phyloP scores from a whole-genome alignment of 2,113 vertebrate species.

The Myodes glareolus region DNA sequence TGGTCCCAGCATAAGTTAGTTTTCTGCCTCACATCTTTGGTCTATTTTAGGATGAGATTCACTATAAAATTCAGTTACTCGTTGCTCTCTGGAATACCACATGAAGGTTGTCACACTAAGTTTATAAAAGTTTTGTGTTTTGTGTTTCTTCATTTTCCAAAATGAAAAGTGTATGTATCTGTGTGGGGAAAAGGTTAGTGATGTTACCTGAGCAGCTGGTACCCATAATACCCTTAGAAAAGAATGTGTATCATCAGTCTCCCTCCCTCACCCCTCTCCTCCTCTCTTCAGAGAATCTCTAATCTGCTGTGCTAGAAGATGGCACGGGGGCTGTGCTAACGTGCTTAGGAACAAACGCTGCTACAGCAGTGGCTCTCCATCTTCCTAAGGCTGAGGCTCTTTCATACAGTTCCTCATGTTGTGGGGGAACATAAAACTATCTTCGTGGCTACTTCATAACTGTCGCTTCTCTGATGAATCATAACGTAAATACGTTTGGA shows the following conservation, averaged over 20 bases:
- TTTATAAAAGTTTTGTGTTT: not conserved
- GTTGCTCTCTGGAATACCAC: constrained; percentile 34
- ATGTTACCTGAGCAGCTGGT: not conserved
- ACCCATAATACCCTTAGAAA: not conserved
- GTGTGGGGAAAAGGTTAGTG: not conserved
- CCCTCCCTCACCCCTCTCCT: not conserved
- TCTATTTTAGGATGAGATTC: not conserved
- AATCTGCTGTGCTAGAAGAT: not conserved
- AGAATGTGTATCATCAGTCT: not conserved
- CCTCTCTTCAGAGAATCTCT: not conserved
- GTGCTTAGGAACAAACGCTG: not conserved
- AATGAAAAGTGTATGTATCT: not conserved
- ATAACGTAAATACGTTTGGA: not conserved
- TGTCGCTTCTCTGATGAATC: not conserved
- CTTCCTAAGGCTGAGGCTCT: not conserved
- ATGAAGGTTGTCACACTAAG: not conserved
- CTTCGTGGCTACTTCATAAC: not conserved
- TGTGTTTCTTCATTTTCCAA: constrained; percentile 38
- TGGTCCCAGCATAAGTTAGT: not conserved
- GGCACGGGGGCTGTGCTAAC: not conserved
- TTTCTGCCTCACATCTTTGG: not conserved
- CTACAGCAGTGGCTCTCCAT: not conserved
- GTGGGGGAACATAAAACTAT: not conserved
- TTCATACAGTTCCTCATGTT: not conserved
- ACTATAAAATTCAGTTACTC: not conserved